Conservation (phyloP, 1,140 invertebrate genomes). For the Papilio dardanus region DNA sequence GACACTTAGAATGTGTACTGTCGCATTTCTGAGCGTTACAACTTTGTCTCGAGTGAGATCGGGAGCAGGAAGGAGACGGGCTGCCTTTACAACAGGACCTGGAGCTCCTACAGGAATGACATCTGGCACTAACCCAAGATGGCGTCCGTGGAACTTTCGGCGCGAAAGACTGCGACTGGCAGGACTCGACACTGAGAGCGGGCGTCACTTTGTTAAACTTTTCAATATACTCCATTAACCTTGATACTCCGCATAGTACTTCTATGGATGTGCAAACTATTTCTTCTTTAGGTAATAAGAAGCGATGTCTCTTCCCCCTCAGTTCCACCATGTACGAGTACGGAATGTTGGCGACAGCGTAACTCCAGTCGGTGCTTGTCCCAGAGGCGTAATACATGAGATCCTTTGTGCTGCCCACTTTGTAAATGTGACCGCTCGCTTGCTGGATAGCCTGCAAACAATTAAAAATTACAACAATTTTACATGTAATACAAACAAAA, state of each 20-base stretch:
- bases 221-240: constrained; percentile 81
- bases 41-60: constrained; percentile 25
- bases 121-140: background rate
- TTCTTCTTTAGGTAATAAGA: constrained; percentile 86
- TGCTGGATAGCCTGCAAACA: constrained; percentile 60
- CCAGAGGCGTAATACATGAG: constrained; percentile 83
- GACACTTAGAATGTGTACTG: constrained; percentile 21
- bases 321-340: constrained; percentile 89
- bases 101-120: constrained; percentile 5
- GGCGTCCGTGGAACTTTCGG: constrained; percentile 67
- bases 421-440: constrained; percentile 63
- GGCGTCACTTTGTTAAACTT: constrained; percentile 41
- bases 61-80: background rate
- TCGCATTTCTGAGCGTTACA: constrained; percentile 5
- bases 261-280: constrained; percentile 86
- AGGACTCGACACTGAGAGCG: constrained; percentile 44
- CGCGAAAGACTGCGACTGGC: constrained; percentile 83
- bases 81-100: constrained; percentile 11
- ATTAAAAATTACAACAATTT: constrained; percentile 5
- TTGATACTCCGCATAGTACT: constrained; percentile 84
- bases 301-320: constrained; percentile 85
- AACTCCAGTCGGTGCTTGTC: constrained; percentile 87
- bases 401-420: constrained; percentile 74
- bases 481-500: constrained; percentile 2
- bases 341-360: constrained; percentile 83